Evolutionary conservation across 2,113 vertebrate genomes (phyloP).

Genomic region (Hippocampus zosterae): DNA sequence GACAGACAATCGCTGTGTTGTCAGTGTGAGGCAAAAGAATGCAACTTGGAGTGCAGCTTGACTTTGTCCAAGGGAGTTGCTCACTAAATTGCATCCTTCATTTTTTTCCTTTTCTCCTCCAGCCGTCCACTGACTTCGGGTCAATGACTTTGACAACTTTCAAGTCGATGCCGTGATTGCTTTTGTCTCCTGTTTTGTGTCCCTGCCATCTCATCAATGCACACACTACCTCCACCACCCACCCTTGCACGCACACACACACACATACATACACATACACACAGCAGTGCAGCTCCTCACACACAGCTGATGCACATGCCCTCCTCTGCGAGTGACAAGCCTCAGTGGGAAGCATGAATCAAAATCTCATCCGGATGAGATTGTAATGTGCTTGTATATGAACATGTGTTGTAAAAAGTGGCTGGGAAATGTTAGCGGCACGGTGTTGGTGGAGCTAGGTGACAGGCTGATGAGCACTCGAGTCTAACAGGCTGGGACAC

Average conservation of each 20-base stretch:
- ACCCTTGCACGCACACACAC: neutral
- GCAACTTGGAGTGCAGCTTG: neutral
- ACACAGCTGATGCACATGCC: neutral
- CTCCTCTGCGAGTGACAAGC: slow-evolving; percentile 7
- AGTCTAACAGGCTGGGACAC: slow-evolving; percentile 48
- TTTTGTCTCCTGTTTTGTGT: slow-evolving; percentile 17
- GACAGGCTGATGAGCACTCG: slow-evolving; percentile 14
- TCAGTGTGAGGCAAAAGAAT: neutral
- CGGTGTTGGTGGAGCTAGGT: slow-evolving; percentile 19
- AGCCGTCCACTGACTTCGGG: slow-evolving; percentile 5
- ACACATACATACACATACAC: neutral
- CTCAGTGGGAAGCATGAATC: slow-evolving; percentile 7
- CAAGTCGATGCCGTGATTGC: slow-evolving; percentile 2
- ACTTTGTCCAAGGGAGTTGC: neutral
- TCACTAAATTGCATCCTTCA: slow-evolving; percentile 13
- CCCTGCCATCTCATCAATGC: slow-evolving; percentile 16
- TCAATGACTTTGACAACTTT: slow-evolving; percentile 20
- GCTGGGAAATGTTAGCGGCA: slow-evolving; percentile 22
- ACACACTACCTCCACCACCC: neutral
- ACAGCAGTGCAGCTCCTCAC: neutral
- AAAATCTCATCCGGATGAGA: slow-evolving; percentile 16
- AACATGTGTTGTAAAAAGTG: slow-evolving; percentile 11
- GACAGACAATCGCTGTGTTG: neutral
- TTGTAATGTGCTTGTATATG: neutral
- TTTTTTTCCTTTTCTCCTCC: slow-evolving; percentile 5